Evolutionary conservation across 1,140 invertebrate genomes (phyloP).

Genomic region (Pemphigus obesinymphae): DNA sequence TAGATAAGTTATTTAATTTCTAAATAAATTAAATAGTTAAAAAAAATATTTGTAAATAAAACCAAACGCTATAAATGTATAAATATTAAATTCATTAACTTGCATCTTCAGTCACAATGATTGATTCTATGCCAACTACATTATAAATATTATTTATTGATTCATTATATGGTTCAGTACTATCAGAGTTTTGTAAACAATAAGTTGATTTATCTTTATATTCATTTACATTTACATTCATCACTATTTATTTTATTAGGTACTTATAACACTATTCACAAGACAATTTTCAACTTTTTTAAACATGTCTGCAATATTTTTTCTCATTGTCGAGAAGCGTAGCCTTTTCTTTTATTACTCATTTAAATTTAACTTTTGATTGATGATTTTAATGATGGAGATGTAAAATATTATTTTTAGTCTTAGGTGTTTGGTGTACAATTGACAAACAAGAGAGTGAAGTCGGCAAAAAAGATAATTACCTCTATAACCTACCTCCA

Average conservation of each 20-base stretch:
- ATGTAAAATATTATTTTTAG: conserved; percentile 4
- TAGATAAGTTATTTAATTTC: too few relatives aligned
- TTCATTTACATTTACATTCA: neutral
- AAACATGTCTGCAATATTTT: neutral
- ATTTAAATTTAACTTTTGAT: too few relatives aligned
- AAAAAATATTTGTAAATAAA: too few relatives aligned
- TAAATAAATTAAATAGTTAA: too few relatives aligned
- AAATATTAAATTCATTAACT: neutral
- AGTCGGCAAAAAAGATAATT: too few relatives aligned
- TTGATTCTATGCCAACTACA: neutral
- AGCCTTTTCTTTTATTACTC: neutral
- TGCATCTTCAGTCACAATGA: neutral
- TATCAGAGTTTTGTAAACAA: neutral
- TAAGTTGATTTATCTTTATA: neutral
- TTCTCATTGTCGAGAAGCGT: neutral
- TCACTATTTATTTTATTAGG: neutral
- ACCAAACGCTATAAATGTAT: neutral
- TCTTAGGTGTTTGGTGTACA: too few relatives aligned
- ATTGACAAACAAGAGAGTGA: too few relatives aligned
- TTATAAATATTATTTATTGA: neutral
- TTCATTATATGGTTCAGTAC: neutral
- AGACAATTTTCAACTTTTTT: conserved; percentile 2
- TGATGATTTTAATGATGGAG: neutral
- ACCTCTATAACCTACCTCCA: too few relatives aligned
- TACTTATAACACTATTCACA: neutral